A percentile compares a stretch with the other conserved stretches of the same genome.
Evolutionary conservation across 2,888 invertebrate species (phyloP).

Genomic region (Clitarchus hookeri): DNA sequence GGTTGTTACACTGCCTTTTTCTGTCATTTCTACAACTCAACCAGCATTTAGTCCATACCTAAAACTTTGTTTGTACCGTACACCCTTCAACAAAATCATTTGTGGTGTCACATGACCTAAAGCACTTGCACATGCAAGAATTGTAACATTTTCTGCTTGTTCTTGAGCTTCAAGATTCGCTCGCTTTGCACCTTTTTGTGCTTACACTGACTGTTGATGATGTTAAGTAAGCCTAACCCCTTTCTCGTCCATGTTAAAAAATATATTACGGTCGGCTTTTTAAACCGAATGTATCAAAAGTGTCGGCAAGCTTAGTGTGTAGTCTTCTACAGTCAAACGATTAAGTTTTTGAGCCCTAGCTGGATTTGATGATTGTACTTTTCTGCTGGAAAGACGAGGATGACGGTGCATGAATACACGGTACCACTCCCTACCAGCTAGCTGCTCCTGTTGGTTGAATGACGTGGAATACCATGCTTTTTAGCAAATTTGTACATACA

Average conservation of each 20-base stretch:
- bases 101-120: neutral
- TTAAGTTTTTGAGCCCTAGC: neutral
- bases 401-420: neutral
- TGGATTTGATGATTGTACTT: slow-evolving; percentile 3
- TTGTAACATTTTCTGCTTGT: neutral
- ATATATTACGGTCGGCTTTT: neutral
- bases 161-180: slow-evolving; percentile 5
- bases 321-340: neutral
- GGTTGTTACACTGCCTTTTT: neutral
- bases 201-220: slow-evolving; percentile 4
- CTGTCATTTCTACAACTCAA: slow-evolving; percentile 17
- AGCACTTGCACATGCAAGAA: neutral
- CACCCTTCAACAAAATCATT: neutral
- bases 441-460: neutral
- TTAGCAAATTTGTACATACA: neutral
- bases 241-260: slow-evolving; percentile 19
- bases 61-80: slow-evolving; percentile 12
- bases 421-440: slow-evolving; percentile 15
- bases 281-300: neutral
- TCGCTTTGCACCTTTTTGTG: neutral
- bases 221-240: neutral
- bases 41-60: neutral
- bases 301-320: slow-evolving; percentile 5
- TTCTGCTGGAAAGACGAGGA: neutral
- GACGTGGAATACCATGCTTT: neutral